Base-by-base conservation (phyloP, 2,113 vertebrate species). In the Pseudolaguvia tuberculata region DNA sequence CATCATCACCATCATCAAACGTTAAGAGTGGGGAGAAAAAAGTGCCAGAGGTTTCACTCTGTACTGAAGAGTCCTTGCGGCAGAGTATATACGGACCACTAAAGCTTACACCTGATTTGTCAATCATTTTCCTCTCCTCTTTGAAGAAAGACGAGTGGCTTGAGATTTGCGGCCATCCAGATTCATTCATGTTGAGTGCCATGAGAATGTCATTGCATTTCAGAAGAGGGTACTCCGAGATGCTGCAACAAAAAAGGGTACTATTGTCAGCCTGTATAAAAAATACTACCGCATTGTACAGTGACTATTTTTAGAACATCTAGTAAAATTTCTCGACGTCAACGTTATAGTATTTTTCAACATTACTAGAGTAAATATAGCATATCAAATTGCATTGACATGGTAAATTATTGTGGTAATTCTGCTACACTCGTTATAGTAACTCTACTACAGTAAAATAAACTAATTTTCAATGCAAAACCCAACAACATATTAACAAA, bases 81-180 rank as follows among this genome's bases (percentile, higher is more conserved):
- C 81, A 82, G 13, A 78, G 58, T 17, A 82, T 75, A 27, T 82
- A 82, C 8, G 78, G 81, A 5, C 78, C 81, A 21, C 15, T 55
- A 47, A 80, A 82, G 63, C 69, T 78, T 35, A 80, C 12, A 15
- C 51, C 78, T 21, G 81, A 78, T 39, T 57, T 73, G 51, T 80
- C 78, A 11, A 29, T 58, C 23, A 50, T 62, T 57, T 18, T 67
- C 39, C 39, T 27, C 3, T 70, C 72, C 2, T 59, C 29, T 15
- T n/a, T 17, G 5, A 52, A 69, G 12, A 59, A 39, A 29, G 27
- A 25, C 1, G 29, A 50, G 31, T 59, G 47, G 27, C 47, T 29
- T 15, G 11, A 69, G 4, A 35, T 25, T 27, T 61, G 21, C 21
- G 52, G 53, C 27, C 29, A 56, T 51, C 35, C 63, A 11, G 51